Evolutionary conservation across 2,888 invertebrate species (phyloP), one percentile per base, ranked within the genome.

Genomic region (Abscondita cerata): DNA sequence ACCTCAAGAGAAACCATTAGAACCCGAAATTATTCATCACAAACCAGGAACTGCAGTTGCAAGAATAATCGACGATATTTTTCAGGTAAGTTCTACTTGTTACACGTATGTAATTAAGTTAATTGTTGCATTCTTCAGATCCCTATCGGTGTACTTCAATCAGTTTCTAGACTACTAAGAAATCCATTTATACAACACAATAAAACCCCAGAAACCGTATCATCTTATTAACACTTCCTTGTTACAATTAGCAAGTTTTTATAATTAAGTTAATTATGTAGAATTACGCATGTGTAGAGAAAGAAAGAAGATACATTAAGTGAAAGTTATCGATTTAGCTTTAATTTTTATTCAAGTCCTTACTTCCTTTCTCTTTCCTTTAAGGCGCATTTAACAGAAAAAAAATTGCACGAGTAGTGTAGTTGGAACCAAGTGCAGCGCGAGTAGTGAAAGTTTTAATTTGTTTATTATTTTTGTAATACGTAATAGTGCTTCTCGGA

Each of bases 1-100:
- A 33, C 19, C 2, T 9, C 15, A 34, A 1, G 20, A 8, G 9
- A 65, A 25, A 25, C 50, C 62, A 18, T 50, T 40, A 1, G 69
- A 70, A 8, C 67, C 70, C 15, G 64, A 73, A 9, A 71, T 72
- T 12, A 74, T 75, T 52, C 73, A 73, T 61, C 73, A 74, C 1
- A 76, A 71, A 58, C 71, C 76, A n/a, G 75, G 76, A 50, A 73
- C 75, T 0, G 73, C 73, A 70, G 78, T 79, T 57, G 75, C 78
- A 9, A 71, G 78, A 56, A 71, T 79, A 40, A 79, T 79, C 38
- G 78, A 79, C 61, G 79, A 79, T 50, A 78, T 79, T 52, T 79
- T 79, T 52, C 78, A 79, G 67, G 79, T 79, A 70, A 71, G 13
- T 40, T 31, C 12, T 34, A 15, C 40, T 40, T n/a, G 6, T 6